These are phyloP conservation scores for Cyprinodon variegatus DNA, from an alignment of 2,113 vertebrate genomes.

Conservation along the genomic window DNA sequence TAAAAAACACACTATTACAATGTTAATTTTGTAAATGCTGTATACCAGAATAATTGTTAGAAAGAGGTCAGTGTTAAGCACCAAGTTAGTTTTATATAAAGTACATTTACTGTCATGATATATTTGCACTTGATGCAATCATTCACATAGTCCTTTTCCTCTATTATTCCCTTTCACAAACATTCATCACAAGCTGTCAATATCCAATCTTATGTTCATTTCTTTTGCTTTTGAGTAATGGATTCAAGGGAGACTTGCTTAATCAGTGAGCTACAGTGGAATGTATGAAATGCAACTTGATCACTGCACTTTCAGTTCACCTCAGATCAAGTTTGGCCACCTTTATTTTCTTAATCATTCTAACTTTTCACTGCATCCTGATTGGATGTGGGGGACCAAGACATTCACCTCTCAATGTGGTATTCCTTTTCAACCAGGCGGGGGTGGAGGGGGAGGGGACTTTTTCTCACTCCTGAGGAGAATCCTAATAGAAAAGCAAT, in stretches of 20 bases:
- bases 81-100: constrained; percentile 80
- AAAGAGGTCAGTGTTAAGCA: constrained; percentile 78
- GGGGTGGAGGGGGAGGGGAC: constrained; percentile 43
- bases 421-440: constrained; percentile 67
- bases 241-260: constrained; percentile 42
- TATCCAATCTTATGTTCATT: constrained; percentile 58
- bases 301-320: constrained; percentile 73
- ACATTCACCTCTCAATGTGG: constrained; percentile 51
- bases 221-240: constrained; percentile 43
- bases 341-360: constrained; percentile 49
- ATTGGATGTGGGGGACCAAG: constrained; percentile 71
- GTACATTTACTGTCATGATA: constrained; percentile 72
- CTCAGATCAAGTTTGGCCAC: constrained; percentile 64
- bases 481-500: constrained; percentile 71
- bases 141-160: constrained; percentile 50
- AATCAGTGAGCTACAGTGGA: constrained; percentile 62
- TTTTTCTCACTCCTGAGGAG: constrained; percentile 56
- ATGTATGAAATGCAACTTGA: constrained; percentile 72
- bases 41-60: constrained; percentile 80
- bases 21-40: constrained; percentile 80
- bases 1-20: constrained; percentile 74
- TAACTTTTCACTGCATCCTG: constrained; percentile 59
- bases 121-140: constrained; percentile 77
- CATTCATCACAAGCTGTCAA: constrained; percentile 57
- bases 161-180: constrained; percentile 47